These are phyloP conservation scores for Hirudo medicinalis DNA, from an alignment of 1,140 invertebrate species.

Conservation along the genomic window DNA sequence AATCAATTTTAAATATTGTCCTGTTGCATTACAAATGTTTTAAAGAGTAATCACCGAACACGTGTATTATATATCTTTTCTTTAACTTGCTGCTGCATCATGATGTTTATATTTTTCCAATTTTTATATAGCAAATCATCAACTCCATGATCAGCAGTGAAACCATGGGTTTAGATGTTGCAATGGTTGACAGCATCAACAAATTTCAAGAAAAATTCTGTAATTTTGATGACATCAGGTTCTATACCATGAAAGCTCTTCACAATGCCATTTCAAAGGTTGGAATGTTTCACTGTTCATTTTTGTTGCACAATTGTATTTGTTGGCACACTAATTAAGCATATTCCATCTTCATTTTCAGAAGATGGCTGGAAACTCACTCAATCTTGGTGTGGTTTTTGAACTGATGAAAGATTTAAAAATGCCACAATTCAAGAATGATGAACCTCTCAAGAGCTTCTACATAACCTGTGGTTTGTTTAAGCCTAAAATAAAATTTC, in stretches of 20 bases:
- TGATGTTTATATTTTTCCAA: no score
- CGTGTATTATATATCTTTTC: no score
- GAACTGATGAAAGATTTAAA: slow-evolving; percentile 27
- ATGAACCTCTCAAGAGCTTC: slow-evolving; percentile 24
- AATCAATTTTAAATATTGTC: no score
- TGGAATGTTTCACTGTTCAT: slow-evolving; percentile 29
- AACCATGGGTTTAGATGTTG: no score
- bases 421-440: slow-evolving; percentile 25
- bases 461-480: slow-evolving; percentile 17
- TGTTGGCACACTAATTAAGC: background rate
- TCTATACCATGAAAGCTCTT: slow-evolving; percentile 38
- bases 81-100: no score
- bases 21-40: no score
- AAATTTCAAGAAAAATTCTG: no score
- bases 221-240: slow-evolving; percentile 46
- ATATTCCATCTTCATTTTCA: background rate
- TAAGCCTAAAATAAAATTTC: background rate
- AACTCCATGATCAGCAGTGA: no score
- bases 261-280: slow-evolving; percentile 43
- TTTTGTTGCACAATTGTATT: slow-evolving; percentile 32
- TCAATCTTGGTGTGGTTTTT: slow-evolving; percentile 27
- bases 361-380: slow-evolving; percentile 25
- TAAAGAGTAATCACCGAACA: no score
- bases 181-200: no score
- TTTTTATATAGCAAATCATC: no score